A percentile compares a stretch with the other conserved stretches of the same genome.
These are phyloP conservation scores for Philonicus albiceps DNA, from an alignment of 2,888 invertebrate species.

Conservation along the genomic window DNA sequence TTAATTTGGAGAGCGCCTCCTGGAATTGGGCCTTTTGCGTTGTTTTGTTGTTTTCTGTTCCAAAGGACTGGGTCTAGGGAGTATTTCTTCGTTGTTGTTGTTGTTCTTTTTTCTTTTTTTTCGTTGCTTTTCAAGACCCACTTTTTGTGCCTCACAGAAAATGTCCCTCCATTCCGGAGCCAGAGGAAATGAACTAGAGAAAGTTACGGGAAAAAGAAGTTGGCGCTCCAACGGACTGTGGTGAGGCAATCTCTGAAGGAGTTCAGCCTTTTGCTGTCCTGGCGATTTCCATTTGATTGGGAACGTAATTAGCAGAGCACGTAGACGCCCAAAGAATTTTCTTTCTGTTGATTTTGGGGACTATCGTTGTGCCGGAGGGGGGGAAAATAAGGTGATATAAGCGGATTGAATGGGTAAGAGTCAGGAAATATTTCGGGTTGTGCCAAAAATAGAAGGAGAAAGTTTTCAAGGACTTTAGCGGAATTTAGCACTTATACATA, in stretches of 20 bases:
- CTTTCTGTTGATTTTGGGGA: not conserved
- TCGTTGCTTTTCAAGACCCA: not conserved
- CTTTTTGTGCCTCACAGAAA: not conserved
- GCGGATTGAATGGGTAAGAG: not conserved
- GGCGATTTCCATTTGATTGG: not conserved
- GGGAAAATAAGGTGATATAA: not conserved
- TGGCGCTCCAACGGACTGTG: not conserved
- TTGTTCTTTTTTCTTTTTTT: not conserved
- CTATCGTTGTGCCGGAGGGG: not conserved
- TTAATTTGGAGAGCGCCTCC: constrained; percentile 16
- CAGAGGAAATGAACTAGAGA: constrained; percentile 1
- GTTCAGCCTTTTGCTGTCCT: not conserved
- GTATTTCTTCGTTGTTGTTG: not conserved
- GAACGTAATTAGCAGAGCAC: not conserved
- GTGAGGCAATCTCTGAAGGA: not conserved
- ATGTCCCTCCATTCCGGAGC: constrained; percentile 1
- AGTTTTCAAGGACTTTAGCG: not conserved
- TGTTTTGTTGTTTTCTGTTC: constrained; percentile 10
- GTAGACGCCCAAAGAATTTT: not conserved
- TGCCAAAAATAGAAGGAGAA: not conserved
- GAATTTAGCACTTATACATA: not conserved
- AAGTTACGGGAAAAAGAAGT: not conserved
- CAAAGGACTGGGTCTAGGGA: not conserved
- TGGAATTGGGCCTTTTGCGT: not conserved
- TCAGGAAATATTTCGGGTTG: not conserved